Evolutionary conservation across 2,888 invertebrate species (phyloP).

Genomic region (Drosophila anomelani): DNA sequence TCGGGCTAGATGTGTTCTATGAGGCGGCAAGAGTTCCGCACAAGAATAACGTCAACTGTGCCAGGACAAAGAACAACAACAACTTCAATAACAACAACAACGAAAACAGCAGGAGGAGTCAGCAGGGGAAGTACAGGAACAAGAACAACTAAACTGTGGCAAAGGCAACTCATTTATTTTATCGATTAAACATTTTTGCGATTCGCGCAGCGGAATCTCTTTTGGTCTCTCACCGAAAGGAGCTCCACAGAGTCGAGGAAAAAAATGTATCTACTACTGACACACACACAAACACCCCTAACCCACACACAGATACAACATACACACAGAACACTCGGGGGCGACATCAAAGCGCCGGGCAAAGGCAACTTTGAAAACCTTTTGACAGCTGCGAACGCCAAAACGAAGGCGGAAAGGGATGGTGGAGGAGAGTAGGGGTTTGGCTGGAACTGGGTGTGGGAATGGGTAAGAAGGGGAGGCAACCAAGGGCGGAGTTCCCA

Average conservation of each 20-base stretch:
- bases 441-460: conserved; percentile 13
- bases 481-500: conserved; percentile 43
- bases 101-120: conserved; percentile 3
- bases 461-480: conserved; percentile 10
- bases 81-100: conserved; percentile 26
- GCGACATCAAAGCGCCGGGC: conserved; percentile 71
- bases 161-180: conserved; percentile 82
- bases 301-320: conserved; percentile 15
- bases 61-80: conserved; percentile 37
- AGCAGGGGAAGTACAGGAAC: conserved; percentile 15
- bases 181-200: conserved; percentile 83
- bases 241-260: conserved; percentile 51
- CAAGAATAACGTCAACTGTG: conserved; percentile 75
- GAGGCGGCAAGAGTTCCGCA: conserved; percentile 60
- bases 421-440: conserved; percentile 6
- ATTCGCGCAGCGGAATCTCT: conserved; percentile 80
- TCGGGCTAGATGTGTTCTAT: conserved; percentile 52
- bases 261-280: conserved; percentile 77
- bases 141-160: conserved; percentile 45
- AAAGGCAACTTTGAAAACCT: conserved; percentile 77
- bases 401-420: conserved; percentile 21
- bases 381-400: conserved; percentile 70
- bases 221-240: conserved; percentile 51
- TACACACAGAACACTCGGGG: conserved; percentile 44
- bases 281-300: conserved; percentile 25